Evolutionary conservation across 2,888 invertebrate species (phyloP).

Genomic region (Patella depressa): DNA sequence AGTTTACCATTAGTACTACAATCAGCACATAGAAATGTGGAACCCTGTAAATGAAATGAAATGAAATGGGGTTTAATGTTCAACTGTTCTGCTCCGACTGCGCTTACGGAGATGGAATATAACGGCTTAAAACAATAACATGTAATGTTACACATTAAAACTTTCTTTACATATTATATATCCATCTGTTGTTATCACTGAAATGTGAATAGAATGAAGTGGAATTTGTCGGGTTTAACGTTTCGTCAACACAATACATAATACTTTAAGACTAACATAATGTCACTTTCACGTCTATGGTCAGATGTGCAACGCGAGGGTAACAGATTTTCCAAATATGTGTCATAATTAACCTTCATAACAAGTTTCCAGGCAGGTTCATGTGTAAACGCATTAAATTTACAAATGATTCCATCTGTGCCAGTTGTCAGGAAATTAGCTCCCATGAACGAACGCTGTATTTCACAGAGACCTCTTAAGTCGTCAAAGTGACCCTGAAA

Average conservation of each 20-base stretch:
- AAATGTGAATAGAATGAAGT: neutral
- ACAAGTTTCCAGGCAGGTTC: slow-evolving; percentile 58
- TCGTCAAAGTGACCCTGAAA: slow-evolving; percentile 66
- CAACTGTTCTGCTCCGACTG: no score
- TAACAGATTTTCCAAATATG: neutral
- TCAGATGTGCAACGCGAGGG: no score
- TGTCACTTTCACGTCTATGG: no score
- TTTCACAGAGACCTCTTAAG: slow-evolving; percentile 48
- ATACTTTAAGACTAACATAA: no score
- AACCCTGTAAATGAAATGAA: slow-evolving; percentile 42
- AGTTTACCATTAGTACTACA: slow-evolving; percentile 39
- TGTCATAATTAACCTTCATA: slow-evolving; percentile 52
- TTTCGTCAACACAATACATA: no score
- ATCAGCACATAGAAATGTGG: slow-evolving; percentile 56
- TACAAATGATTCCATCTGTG: slow-evolving; percentile 62
- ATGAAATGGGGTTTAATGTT: no score
- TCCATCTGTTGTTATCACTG: neutral
- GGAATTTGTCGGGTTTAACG: no score
- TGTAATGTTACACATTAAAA: no score
- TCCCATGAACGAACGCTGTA: slow-evolving; percentile 35
- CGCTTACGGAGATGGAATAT: no score
- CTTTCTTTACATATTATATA: neutral
- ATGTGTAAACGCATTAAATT: slow-evolving; percentile 49
- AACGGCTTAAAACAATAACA: no score
- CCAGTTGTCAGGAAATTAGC: slow-evolving; percentile 62